A percentile compares a stretch with the other conserved stretches of the same genome.
Evolutionary conservation across 2,797 vertebrate genomes (phyloP).

Genomic region (Sphaeramia orbicularis): DNA sequence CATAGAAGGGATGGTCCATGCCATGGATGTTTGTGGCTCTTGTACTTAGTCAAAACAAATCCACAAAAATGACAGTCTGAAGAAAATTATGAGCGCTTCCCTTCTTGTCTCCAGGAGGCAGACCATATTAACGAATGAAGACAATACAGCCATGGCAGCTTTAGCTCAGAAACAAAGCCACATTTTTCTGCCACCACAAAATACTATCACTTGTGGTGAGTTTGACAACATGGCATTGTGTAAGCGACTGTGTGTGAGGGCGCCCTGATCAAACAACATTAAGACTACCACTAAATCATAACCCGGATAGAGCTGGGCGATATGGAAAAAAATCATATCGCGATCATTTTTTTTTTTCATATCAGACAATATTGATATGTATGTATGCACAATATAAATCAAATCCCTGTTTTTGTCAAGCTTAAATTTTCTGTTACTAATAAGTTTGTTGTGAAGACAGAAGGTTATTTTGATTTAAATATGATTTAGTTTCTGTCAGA

Average conservation of each 20-base stretch:
- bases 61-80: constrained; percentile 55
- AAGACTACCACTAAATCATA: constrained; percentile 10
- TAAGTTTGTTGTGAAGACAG: too few species aligned
- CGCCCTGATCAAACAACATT: neutral
- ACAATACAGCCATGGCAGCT: constrained; percentile 16
- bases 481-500: too few species aligned
- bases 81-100: constrained; percentile 20
- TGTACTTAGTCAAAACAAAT: constrained; percentile 47
- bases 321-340: neutral
- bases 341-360: too few species aligned
- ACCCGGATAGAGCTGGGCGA: neutral
- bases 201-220: constrained; percentile 7
- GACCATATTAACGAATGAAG: constrained; percentile 5
- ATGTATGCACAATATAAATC: too few species aligned
- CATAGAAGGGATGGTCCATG: constrained; percentile 9
- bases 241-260: neutral
- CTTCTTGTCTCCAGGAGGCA: constrained; percentile 6
- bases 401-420: too few species aligned
- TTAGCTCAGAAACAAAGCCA: constrained; percentile 28
- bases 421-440: too few species aligned
- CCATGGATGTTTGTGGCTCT: constrained; percentile 64
- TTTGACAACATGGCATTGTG: constrained; percentile 9
- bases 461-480: too few species aligned
- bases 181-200: constrained; percentile 8
- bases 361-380: too few species aligned